Conservation (phyloP, 92 coral and sea anemone species). For the Siderastrea siderea region DNA sequence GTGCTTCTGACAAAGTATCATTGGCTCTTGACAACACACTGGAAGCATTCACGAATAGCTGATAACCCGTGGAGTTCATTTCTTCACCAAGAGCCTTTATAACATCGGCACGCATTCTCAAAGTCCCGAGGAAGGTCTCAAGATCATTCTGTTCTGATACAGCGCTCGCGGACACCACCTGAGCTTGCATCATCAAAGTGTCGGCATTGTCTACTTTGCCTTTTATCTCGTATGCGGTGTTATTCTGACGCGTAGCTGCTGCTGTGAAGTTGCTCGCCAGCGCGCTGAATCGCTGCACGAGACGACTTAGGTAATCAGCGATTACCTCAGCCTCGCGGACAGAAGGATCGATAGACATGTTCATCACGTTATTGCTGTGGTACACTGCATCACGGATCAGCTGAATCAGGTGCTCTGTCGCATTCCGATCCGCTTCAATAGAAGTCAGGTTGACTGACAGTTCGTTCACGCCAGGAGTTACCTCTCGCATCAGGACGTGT, state of each 20-base stretch:
- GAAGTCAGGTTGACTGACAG: slow-evolving; percentile 50
- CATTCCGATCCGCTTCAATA: slow-evolving; percentile 39
- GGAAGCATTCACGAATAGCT: slow-evolving; percentile 64
- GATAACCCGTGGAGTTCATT: slow-evolving; percentile 53
- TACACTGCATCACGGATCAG: slow-evolving; percentile 50
- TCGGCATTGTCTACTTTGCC: slow-evolving; percentile 47
- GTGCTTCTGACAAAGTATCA: slow-evolving; percentile 39
- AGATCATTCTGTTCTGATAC: slow-evolving; percentile 13
- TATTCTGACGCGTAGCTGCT: slow-evolving; percentile 63
- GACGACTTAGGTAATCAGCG: slow-evolving; percentile 29
- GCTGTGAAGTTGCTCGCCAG: slow-evolving; percentile 57
- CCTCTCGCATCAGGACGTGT: slow-evolving; percentile 44
- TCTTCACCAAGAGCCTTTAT: slow-evolving; percentile 45
- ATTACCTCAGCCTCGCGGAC: slow-evolving; percentile 57
- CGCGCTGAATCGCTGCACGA: slow-evolving; percentile 63
- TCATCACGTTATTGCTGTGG: slow-evolving; percentile 57
- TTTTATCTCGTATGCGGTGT: slow-evolving; percentile 62
- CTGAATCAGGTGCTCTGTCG: slow-evolving; percentile 58
- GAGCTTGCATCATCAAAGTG: slow-evolving; percentile 24
- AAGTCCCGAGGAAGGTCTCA: slow-evolving; percentile 10
- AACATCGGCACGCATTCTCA: slow-evolving; percentile 44
- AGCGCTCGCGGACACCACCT: neutral
- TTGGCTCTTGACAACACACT: slow-evolving; percentile 62
- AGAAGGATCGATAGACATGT: slow-evolving; percentile 50
- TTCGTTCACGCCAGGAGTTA: slow-evolving; percentile 65